phyloP scores from a whole-genome alignment of 1,140 invertebrate genomes.

The Drosophila neocordata region DNA sequence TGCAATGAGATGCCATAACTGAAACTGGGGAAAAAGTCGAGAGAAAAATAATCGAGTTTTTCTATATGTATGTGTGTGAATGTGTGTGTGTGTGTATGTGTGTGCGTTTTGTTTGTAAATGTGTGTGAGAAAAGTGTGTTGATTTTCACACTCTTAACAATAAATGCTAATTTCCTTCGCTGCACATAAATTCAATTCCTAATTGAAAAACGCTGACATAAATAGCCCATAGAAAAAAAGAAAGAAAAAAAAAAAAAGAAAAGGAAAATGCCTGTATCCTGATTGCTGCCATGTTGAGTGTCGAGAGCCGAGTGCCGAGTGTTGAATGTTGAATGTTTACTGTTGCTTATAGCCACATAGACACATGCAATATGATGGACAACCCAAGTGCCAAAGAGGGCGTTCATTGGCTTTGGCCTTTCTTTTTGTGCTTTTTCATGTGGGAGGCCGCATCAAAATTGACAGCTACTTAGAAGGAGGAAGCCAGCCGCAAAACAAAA shows the following conservation, averaged over 20 bases:
- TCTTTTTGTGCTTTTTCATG: background rate
- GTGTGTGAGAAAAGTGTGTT: slow-evolving; percentile 9
- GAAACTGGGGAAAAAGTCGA: slow-evolving; percentile 27
- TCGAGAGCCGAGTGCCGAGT: background rate
- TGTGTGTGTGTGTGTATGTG: slow-evolving; percentile 6
- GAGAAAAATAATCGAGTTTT: slow-evolving; percentile 60
- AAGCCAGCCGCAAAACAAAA: slow-evolving; percentile 46
- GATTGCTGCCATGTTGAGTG: slow-evolving; percentile 2
- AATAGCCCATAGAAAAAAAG: slow-evolving; percentile 36
- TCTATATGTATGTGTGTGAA: slow-evolving; percentile 17
- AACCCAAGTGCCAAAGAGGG: background rate
- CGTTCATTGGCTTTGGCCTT: background rate
- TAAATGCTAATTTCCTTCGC: slow-evolving; percentile 76
- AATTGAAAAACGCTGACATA: slow-evolving; percentile 73
- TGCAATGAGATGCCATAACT: slow-evolving; percentile 45
- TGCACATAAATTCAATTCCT: slow-evolving; percentile 64
- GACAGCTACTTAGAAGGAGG: slow-evolving; percentile 63
- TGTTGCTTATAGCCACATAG: background rate
- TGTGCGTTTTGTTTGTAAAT: too few relatives aligned
- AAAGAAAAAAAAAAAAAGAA: background rate
- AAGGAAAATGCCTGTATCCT: background rate
- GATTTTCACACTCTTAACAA: slow-evolving; percentile 54
- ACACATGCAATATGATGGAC: slow-evolving; percentile 26
- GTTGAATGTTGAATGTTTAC: too few relatives aligned
- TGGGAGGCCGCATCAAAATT: slow-evolving; percentile 59